Evolutionary conservation across 2,888 invertebrate species (phyloP), one percentile per base, ranked within the genome.

Genomic region (Matsumyia berberina): DNA sequence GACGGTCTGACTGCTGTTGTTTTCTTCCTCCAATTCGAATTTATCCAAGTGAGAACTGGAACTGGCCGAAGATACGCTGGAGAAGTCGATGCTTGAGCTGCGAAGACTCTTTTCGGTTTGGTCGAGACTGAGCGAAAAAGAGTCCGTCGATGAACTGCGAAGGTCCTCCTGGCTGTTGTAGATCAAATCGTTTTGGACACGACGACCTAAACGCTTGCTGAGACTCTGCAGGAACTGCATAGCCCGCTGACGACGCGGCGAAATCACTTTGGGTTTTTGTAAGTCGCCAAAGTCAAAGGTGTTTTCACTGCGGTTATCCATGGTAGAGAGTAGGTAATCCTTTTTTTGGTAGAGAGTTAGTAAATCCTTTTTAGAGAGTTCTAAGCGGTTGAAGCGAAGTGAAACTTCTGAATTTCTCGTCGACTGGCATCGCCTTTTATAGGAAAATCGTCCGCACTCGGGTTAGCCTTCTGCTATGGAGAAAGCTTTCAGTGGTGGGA

Each of bases 21-120:
- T 69, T 9, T 86, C 86, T 9, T 78, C 86, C 8, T 74, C 86
- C 15, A 81, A 7, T 17, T 81, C 86, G 46, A 77, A 82, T 57
- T 64, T 92, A 92, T 29, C 93, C 93, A 77, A 92, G 15, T 69
- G 51, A 8, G 53, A 46, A 39, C 35, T 92, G 60, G 94, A 94
- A 88, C 93, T 94, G 77, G 93, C 93, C 5, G 93, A 93, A 60
- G 94, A 94, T 88, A 94, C 93, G 24, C 94, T 94, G 72, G 88
- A 88, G 57, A 91, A 82, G 79, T 91, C 91, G 31, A 90, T 87
- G 80, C 89, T 91, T 31, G 91, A 91, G 29, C 88, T 88, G 86
- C 87, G 82, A 44, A 87, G 67, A 12, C 88, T 77, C 5, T 79
- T 80, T 42, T 88, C 87, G 37, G 90, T 90, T 12, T 89, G 89